Evolutionary conservation across 30 jellyfish, hydroid and myxozoan genomes (phyloP).

Genomic region (Sanderia malayensis): DNA sequence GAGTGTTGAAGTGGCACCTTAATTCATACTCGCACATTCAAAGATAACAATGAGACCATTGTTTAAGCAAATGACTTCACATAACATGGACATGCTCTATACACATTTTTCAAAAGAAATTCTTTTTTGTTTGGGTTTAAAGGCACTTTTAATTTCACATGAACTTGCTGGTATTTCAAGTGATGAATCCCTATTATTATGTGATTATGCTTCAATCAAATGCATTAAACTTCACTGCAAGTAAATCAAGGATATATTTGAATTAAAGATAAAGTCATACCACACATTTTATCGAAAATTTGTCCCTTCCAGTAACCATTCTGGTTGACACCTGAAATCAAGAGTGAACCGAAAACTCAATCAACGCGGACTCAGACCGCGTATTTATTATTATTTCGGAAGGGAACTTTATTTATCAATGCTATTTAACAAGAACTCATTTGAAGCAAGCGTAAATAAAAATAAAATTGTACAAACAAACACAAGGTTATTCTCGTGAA

Average conservation of each 20-base stretch:
- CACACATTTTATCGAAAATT: slow-evolving; percentile 60
- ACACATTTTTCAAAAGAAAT: not conserved
- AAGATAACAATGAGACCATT: not conserved
- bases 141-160: too few species aligned
- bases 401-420: not conserved
- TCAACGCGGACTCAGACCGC: too few species aligned
- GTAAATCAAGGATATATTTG: too few species aligned
- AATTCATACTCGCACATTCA: not conserved
- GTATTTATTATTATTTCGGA: too few species aligned
- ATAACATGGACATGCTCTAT: not conserved
- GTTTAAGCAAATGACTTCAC: not conserved
- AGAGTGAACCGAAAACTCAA: not conserved
- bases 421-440: too few species aligned
- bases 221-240: too few species aligned
- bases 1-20: not conserved
- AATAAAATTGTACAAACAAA: not conserved
- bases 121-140: too few species aligned
- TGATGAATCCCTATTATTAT: too few species aligned
- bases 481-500: not conserved
- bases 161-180: too few species aligned
- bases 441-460: not conserved
- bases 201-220: too few species aligned
- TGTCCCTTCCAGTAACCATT: slow-evolving; percentile 65
- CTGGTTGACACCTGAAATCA: slow-evolving; percentile 45
- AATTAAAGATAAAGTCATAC: too few species aligned